phyloP scores from a whole-genome alignment of 2,888 invertebrate species.

The Deladenus siricidicola region DNA sequence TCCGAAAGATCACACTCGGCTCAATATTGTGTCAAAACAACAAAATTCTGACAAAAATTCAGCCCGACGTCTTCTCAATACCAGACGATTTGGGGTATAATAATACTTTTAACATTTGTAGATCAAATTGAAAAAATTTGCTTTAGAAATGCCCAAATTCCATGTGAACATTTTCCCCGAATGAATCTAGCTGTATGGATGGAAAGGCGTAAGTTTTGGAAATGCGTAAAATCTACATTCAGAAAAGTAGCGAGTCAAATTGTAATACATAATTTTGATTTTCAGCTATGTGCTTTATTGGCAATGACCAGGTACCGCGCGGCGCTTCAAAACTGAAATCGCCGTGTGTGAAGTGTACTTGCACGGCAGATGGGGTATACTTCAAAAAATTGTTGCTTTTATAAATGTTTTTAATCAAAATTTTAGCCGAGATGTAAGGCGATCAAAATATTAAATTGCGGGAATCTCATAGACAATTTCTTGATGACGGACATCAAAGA shows the following conservation, averaged over 20 bases:
- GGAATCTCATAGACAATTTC: slow-evolving; percentile 46
- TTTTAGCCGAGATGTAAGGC: slow-evolving; percentile 44
- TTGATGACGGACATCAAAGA: slow-evolving; percentile 42
- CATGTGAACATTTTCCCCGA: slow-evolving; percentile 47
- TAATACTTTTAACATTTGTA: not conserved
- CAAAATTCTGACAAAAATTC: slow-evolving; percentile 67
- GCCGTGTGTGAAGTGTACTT: slow-evolving; percentile 51
- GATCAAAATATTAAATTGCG: slow-evolving; percentile 43
- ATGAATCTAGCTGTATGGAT: slow-evolving; percentile 48
- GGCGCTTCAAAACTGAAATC: slow-evolving; percentile 51
- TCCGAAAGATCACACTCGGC: slow-evolving; percentile 74
- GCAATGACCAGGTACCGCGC: slow-evolving; percentile 43
- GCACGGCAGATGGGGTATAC: slow-evolving; percentile 48
- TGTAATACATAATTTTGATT: slow-evolving; percentile 13
- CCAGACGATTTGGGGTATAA: slow-evolving; percentile 58
- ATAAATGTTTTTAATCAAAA: not conserved
- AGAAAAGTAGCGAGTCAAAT: slow-evolving; percentile 48
- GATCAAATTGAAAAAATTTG: not conserved
- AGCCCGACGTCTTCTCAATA: slow-evolving; percentile 78
- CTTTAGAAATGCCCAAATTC: slow-evolving; percentile 50
- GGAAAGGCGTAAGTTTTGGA: slow-evolving; percentile 49
- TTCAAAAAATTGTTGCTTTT: not conserved
- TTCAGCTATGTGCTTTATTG: slow-evolving; percentile 49
- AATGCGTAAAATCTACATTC: slow-evolving; percentile 47
- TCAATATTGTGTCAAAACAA: slow-evolving; percentile 78